Evolutionary conservation across 2,888 invertebrate genomes (phyloP).

Genomic region (Tanytarsus gracilentus): DNA sequence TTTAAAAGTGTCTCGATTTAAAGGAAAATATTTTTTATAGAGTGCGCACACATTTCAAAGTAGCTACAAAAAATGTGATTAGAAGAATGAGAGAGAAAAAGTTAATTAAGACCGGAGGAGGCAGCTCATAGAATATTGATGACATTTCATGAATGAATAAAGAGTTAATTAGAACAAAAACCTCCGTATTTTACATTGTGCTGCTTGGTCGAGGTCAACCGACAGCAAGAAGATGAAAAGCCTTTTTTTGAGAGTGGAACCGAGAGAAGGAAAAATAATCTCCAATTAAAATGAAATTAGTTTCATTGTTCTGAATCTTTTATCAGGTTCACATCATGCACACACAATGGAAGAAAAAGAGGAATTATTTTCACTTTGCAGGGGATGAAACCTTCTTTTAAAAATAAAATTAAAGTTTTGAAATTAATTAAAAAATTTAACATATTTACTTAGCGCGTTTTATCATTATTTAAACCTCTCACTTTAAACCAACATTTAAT

Average conservation of each 20-base stretch:
- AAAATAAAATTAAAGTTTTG: neutral
- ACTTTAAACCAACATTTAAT: neutral
- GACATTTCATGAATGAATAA: constrained; percentile 20
- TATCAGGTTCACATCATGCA: constrained; percentile 20
- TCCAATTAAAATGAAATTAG: constrained; percentile 27
- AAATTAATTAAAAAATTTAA: neutral
- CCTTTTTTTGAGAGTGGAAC: neutral
- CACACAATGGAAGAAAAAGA: neutral
- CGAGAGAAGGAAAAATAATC: constrained; percentile 10
- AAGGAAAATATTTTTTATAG: no score
- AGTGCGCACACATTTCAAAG: constrained; percentile 1
- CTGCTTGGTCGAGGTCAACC: neutral
- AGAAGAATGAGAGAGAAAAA: neutral
- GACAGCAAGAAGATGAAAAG: neutral
- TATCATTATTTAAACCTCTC: neutral
- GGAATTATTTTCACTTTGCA: neutral
- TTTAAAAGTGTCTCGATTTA: no score
- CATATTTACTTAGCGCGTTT: neutral
- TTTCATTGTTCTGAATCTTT: constrained; percentile 25
- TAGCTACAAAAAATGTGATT: neutral
- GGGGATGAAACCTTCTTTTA: neutral
- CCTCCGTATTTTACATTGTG: neutral
- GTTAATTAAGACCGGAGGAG: neutral
- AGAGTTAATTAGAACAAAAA: constrained; percentile 17
- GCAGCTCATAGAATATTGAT: neutral